These are phyloP conservation scores for Ooceraea biroi DNA, from an alignment of 1,140 invertebrate genomes.

Conservation along the genomic window DNA sequence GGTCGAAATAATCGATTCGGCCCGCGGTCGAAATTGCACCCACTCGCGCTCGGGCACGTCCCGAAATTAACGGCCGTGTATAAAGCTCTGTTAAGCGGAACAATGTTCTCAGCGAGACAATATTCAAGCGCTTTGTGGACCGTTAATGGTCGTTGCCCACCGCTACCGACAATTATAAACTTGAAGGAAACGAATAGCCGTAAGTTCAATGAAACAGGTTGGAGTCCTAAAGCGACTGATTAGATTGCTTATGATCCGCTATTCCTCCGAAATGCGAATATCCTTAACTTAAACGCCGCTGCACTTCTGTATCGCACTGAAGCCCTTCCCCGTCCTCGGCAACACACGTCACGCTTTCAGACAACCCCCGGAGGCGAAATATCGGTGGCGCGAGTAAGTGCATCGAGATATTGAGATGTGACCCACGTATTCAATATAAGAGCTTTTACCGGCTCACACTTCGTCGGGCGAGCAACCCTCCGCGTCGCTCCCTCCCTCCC, in stretches of 20 bases:
- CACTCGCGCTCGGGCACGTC: background rate
- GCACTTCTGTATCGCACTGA: background rate
- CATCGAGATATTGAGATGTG: constrained; percentile 78
- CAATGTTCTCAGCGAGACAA: background rate
- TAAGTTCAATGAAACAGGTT: background rate
- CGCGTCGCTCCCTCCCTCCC: constrained; percentile 1
- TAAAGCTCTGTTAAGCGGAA: background rate
- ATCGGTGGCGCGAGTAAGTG: constrained; percentile 71
- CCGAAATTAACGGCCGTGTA: constrained; percentile 3
- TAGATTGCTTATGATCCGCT: background rate
- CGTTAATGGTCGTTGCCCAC: no score
- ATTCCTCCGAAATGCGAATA: no score
- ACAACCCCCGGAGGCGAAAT: constrained; percentile 40
- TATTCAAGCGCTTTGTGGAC: background rate
- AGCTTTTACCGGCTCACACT: constrained; percentile 71
- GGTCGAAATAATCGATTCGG: background rate
- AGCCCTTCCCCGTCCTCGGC: background rate
- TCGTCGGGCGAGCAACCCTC: constrained; percentile 15
- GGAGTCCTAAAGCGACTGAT: background rate
- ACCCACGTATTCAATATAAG: constrained; percentile 81
- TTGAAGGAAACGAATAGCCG: background rate
- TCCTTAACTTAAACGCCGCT: background rate
- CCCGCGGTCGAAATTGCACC: background rate
- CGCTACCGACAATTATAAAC: background rate
- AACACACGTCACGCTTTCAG: constrained; percentile 26